phyloP scores from a whole-genome alignment of 1,140 invertebrate genomes.

The Pinna nobilis region DNA sequence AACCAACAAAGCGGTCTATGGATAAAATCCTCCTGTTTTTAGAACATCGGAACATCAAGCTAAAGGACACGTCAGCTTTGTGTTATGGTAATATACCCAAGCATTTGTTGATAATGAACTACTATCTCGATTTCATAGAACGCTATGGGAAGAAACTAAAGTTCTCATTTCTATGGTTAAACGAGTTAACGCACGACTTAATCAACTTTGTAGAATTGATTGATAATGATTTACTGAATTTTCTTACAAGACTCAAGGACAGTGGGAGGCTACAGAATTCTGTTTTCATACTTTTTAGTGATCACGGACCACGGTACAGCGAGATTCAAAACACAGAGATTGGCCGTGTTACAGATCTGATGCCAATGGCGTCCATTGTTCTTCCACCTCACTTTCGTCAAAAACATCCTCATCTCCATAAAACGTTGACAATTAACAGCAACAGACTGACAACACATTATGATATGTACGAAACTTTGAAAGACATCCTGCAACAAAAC shows the following conservation, averaged over 20 bases:
- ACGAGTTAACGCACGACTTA: conserved; percentile 49
- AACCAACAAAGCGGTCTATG: conserved; percentile 37
- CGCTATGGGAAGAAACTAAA: conserved; percentile 40
- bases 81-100: conserved; percentile 46
- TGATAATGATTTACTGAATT: conserved; percentile 51
- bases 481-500: conserved; percentile 64
- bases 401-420: conserved; percentile 79
- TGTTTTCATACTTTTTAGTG: conserved; percentile 88
- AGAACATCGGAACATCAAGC: conserved; percentile 43
- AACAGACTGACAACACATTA: conserved; percentile 74
- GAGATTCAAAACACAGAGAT: conserved; percentile 84
- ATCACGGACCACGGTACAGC: conserved; percentile 95
- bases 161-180: conserved; percentile 44
- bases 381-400: conserved; percentile 83
- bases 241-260: conserved; percentile 68
- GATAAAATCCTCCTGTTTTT: conserved; percentile 44
- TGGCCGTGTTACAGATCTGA: conserved; percentile 90
- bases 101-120: conserved; percentile 45
- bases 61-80: conserved; percentile 30
- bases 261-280: conserved; percentile 76
- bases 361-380: conserved; percentile 88
- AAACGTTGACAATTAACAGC: conserved; percentile 83
- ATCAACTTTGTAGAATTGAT: conserved; percentile 46
- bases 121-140: conserved; percentile 45
- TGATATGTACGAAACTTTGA: conserved; percentile 73